Evolutionary conservation across 2,888 invertebrate species (phyloP), one percentile per base, ranked within the genome.

Genomic region (Hanleya hanleyi): DNA sequence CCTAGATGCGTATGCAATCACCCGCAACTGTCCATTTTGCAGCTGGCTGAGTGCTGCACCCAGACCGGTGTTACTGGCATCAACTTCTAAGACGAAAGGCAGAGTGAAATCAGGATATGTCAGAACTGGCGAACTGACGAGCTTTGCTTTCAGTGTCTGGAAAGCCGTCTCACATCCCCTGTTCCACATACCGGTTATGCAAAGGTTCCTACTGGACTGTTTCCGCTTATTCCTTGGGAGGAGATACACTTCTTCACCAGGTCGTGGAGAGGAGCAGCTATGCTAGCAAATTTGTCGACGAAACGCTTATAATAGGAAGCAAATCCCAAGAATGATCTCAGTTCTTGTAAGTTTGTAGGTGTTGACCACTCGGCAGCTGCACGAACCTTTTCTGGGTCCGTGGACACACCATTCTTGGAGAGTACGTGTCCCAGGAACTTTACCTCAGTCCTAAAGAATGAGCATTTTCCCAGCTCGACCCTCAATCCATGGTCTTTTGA

Each of bases 401-500:
- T 71, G 18, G 4, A 12, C 18, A 73, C 38, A 15, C 76, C 74
- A 36, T 69, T 26, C 5, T 65, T 38, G 32, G 77, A 74, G 6
- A 78, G 50, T 12, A 77, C 64, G 62, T 79, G 76, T 5, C 79
- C 79, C 22, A 76, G 38, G 67, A 70, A 79, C 3, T 51, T 72
- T 0, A 76, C 77, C 57, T 70, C 37, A 6, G 5, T 51, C 51
- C 73, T 70, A n/a, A 77, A 77, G 41, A 77, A 70, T 22, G 70
- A 37, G 41, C 75, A 79, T 38, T 78, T 77, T n/a, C 29, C 38
- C 35, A n/a, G 37, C 41, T 77, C 76, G 26, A 75, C 29, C 41
- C 77, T 75, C n/a, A 79, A 38, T 15, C 72, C 74, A 51, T 74
- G 70, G n/a, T 38, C 74, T 51, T 33, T 62, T 37, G 35, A 76